These are phyloP conservation scores for Donacobius atricapilla DNA, from an alignment of 2,113 vertebrate species.

Conservation along the genomic window DNA sequence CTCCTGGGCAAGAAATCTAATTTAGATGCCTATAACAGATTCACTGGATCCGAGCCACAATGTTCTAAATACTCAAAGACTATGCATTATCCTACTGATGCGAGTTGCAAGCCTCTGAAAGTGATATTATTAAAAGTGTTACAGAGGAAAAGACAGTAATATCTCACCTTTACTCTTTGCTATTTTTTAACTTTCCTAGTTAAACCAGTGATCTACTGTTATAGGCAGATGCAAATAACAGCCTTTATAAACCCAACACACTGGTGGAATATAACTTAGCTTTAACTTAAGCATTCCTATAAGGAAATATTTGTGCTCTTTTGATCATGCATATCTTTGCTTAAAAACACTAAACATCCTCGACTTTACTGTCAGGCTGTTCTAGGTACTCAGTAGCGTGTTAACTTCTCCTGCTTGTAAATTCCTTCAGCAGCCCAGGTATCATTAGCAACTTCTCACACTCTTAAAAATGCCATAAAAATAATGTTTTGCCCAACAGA, in stretches of 20 bases:
- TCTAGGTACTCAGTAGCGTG: neutral
- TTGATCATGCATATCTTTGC: neutral
- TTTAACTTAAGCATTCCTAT: neutral
- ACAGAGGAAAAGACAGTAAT: neutral
- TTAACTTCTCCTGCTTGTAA: neutral
- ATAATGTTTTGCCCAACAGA: neutral
- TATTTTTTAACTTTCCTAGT: neutral
- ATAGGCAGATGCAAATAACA: neutral
- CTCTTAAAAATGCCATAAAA: neutral
- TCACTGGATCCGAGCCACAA: neutral
- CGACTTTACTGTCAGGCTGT: neutral
- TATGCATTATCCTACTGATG: neutral
- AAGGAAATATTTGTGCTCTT: neutral
- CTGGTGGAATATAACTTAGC: neutral
- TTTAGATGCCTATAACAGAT: neutral
- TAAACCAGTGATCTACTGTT: neutral
- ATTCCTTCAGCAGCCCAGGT: neutral
- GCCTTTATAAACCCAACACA: neutral
- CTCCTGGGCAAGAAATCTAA: neutral
- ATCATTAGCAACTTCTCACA: neutral
- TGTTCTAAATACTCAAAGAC: neutral
- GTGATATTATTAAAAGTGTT: neutral
- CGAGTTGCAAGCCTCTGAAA: neutral
- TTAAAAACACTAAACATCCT: neutral
- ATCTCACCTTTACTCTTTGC: neutral